Evolutionary conservation across 2,113 vertebrate genomes (phyloP).

Genomic region (Lagenorhynchus albirostris): DNA sequence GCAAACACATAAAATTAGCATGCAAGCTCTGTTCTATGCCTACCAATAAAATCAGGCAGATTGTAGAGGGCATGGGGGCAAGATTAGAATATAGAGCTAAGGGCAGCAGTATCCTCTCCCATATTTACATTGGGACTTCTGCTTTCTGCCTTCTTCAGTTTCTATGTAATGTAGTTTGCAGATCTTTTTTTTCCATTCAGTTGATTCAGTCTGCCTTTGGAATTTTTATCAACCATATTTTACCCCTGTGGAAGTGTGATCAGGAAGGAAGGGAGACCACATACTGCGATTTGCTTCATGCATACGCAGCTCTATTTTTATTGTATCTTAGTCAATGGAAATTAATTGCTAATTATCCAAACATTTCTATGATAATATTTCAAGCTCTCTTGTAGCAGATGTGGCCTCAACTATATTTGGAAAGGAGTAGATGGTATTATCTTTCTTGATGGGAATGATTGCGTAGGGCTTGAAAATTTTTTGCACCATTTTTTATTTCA

Average conservation of each 20-base stretch:
- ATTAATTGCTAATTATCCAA: conserved; percentile 76
- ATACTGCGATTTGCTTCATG: conserved; percentile 41
- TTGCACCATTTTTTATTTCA: conserved; percentile 34
- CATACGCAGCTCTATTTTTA: conserved; percentile 65
- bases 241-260: conserved; percentile 43
- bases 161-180: neutral
- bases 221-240: conserved; percentile 54
- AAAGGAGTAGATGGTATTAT: conserved; percentile 63
- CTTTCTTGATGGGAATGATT: conserved; percentile 64
- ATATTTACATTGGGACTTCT: neutral
- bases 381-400: conserved; percentile 72
- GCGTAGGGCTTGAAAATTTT: neutral
- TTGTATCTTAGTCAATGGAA: conserved; percentile 74
- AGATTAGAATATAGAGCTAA: neutral
- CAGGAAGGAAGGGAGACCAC: conserved; percentile 38
- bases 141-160: neutral
- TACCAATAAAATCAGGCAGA: neutral
- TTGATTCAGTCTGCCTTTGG: conserved; percentile 33
- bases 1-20: neutral
- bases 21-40: neutral
- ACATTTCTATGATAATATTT: conserved; percentile 75
- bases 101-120: neutral
- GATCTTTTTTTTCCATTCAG: neutral
- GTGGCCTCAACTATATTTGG: conserved; percentile 72
- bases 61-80: neutral